Conservation (phyloP, 1,140 invertebrate genomes). For the Scylla paramamosain region DNA sequence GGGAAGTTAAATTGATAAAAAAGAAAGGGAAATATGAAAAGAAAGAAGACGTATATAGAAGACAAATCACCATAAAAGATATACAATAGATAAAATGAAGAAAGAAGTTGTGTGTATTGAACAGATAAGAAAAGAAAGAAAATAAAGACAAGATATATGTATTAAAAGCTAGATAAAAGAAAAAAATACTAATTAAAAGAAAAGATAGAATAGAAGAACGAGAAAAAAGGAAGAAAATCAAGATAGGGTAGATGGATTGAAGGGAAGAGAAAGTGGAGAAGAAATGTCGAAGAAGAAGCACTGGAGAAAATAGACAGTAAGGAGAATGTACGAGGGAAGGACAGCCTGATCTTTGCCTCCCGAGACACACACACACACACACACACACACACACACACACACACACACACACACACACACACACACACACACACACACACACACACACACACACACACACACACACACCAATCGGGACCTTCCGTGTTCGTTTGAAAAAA, state of each 20-base stretch:
- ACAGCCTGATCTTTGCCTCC: not conserved
- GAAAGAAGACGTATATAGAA: not conserved
- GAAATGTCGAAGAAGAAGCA: not conserved
- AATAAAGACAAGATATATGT: not conserved
- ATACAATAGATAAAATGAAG: not conserved
- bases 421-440: not conserved
- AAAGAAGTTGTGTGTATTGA: not conserved
- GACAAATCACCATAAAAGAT: not conserved
- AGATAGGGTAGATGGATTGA: not conserved
- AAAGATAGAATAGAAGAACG: not conserved
- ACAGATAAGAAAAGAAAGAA: not conserved
- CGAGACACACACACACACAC: not conserved
- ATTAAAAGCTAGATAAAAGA: not conserved
- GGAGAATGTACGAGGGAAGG: not conserved
- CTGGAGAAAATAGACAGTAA: not conserved
- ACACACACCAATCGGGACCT: no score
- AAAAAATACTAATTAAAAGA: not conserved
- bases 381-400: not conserved
- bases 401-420: constrained; percentile 18
- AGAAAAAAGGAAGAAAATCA: not conserved
- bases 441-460: not conserved
- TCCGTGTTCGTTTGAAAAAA: no score
- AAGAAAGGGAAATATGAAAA: not conserved
- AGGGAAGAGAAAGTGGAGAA: not conserved
- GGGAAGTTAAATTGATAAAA: not conserved